Conservation (phyloP, 2,888 invertebrate species). For the Zhuqinia jingwanae region DNA sequence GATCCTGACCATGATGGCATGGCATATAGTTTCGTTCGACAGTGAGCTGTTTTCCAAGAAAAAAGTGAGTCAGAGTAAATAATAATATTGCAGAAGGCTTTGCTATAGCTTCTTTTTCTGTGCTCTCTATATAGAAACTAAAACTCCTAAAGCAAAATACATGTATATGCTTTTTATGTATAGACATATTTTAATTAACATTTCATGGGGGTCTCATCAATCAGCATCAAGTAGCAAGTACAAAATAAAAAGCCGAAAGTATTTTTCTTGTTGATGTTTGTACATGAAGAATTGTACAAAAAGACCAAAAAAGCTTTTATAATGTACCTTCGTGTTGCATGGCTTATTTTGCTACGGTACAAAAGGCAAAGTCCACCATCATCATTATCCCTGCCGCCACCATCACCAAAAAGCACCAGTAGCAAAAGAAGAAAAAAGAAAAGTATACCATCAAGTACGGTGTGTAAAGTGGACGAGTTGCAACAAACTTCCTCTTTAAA, state of each 20-base stretch:
- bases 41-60: constrained; percentile 11
- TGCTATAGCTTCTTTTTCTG: not conserved
- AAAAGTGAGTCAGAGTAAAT: not conserved
- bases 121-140: not conserved
- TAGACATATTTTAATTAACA: constrained; percentile 37
- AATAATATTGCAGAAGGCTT: too few relatives aligned
- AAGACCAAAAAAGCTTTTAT: too few relatives aligned
- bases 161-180: not conserved
- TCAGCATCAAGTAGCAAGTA: constrained; percentile 41
- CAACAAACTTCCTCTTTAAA: not conserved
- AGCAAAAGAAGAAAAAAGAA: too few relatives aligned
- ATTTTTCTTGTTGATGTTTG: not conserved
- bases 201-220: constrained; percentile 67
- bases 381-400: not conserved
- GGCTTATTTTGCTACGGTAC: not conserved
- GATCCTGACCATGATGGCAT: not conserved
- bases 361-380: not conserved
- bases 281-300: not conserved
- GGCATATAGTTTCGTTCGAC: not conserved
- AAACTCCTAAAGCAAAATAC: not conserved
- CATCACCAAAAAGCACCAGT: constrained; percentile 6
- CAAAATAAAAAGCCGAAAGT: not conserved
- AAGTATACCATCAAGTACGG: not conserved
- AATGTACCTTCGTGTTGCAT: too few relatives aligned
- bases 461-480: not conserved